phyloP scores from a whole-genome alignment of 2,113 vertebrate species.

The Alouatta palliata region DNA sequence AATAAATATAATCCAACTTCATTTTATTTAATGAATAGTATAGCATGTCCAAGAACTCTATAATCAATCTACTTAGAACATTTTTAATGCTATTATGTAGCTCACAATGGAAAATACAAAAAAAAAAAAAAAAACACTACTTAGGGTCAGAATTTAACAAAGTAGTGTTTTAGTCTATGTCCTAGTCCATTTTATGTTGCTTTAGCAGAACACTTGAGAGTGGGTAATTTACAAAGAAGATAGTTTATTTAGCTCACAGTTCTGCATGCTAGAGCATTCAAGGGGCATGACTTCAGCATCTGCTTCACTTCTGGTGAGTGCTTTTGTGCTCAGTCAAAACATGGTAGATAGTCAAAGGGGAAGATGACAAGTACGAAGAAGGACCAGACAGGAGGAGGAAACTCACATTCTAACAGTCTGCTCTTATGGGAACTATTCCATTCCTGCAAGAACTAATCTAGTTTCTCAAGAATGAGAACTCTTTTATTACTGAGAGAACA shows the following conservation, averaged over 20 bases:
- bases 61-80: not conserved
- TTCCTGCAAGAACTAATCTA: not conserved
- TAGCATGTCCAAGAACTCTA: not conserved
- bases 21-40: not conserved
- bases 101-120: not conserved
- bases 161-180: not conserved
- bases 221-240: not conserved
- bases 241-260: not conserved
- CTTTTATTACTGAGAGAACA: not conserved
- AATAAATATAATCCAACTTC: not conserved
- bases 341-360: not conserved
- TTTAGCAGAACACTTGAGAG: not conserved
- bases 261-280: not conserved
- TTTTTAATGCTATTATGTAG: not conserved
- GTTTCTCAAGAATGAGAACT: not conserved
- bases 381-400: not conserved
- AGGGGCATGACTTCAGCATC: not conserved
- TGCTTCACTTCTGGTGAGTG: not conserved
- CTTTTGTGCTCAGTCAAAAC: not conserved
- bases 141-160: not conserved
- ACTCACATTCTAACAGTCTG: not conserved
- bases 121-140: not conserved
- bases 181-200: not conserved
- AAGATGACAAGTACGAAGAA: not conserved
- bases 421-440: not conserved